These are phyloP conservation scores for Chelonus formosanus DNA, from an alignment of 2,888 invertebrate species.

Conservation along the genomic window DNA sequence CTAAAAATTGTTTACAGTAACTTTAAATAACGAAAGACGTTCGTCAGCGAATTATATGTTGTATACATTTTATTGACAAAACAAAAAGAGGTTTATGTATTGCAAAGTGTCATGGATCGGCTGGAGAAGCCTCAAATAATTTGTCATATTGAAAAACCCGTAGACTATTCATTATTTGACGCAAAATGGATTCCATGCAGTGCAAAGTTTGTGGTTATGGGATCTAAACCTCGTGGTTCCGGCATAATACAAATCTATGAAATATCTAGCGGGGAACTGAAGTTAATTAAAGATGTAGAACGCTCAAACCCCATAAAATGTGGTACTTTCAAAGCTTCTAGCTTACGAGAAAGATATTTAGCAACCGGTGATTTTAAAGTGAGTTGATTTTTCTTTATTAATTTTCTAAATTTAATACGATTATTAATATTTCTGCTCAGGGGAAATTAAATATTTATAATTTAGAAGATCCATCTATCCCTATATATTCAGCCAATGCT, in stretches of 20 bases:
- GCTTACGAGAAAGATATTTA: constrained; percentile 79
- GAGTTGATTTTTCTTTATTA: constrained; percentile 12
- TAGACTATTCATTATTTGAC: constrained; percentile 89
- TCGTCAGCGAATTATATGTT: constrained; percentile 4
- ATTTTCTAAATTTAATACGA: background rate
- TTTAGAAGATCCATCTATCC: constrained; percentile 76
- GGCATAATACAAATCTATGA: constrained; percentile 87
- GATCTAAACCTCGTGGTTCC: constrained; percentile 84
- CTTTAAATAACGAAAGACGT: constrained; percentile 9
- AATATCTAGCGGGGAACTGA: constrained; percentile 77
- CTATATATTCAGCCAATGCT: constrained; percentile 81
- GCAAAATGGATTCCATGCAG: constrained; percentile 96
- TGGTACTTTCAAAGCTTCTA: constrained; percentile 91
- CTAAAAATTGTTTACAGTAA: constrained; percentile 43
- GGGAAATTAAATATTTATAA: constrained; percentile 68
- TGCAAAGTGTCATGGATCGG: constrained; percentile 59
- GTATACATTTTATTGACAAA: constrained; percentile 16
- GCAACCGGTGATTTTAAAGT: constrained; percentile 87
- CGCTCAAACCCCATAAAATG: constrained; percentile 90
- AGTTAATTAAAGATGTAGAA: constrained; percentile 77
- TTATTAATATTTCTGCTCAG: constrained; percentile 62
- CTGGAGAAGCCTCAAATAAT: constrained; percentile 91
- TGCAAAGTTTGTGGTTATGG: constrained; percentile 90
- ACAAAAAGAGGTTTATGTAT: background rate
- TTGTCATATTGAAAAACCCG: constrained; percentile 81